Conservation (phyloP, 1,140 invertebrate genomes). For the Orius insidiosus region DNA sequence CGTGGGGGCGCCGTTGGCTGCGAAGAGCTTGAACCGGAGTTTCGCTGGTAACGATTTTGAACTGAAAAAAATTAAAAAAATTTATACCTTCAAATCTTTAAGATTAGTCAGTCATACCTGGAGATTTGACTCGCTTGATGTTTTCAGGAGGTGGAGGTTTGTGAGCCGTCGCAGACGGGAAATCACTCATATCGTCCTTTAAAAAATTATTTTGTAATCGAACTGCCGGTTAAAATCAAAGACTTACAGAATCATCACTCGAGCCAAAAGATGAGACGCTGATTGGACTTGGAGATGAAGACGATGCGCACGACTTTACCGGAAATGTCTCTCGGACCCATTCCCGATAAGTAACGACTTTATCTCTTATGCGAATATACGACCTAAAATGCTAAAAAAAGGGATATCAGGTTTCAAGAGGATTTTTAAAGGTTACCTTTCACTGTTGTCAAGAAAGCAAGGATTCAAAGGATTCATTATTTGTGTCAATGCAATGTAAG, state of each 20-base stretch:
- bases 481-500: conserved; percentile 68
- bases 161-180: not conserved
- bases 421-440: not conserved
- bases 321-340: conserved; percentile 50
- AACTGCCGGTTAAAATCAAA: not conserved
- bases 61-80: not conserved
- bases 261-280: conserved; percentile 16
- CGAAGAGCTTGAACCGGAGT: not conserved
- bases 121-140: not conserved
- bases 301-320: conserved; percentile 7
- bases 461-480: conserved; percentile 51
- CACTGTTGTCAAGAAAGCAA: not conserved
- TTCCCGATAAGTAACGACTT: conserved; percentile 77
- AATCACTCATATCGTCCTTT: not conserved
- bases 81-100: not conserved
- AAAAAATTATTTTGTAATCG: not conserved
- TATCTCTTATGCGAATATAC: conserved; percentile 83
- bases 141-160: not conserved
- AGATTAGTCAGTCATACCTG: not conserved
- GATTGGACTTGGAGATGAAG: conserved; percentile 12
- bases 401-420: not conserved
- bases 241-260: conserved; percentile 19
- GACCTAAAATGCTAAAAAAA: conserved; percentile 54
- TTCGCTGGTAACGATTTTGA: not conserved
- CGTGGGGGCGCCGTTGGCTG: not conserved